Percentiles rank a stretch among this genome's conserved stretches.
phyloP scores from a whole-genome alignment of 2,113 vertebrate species.

The Lampris megalopsis region DNA sequence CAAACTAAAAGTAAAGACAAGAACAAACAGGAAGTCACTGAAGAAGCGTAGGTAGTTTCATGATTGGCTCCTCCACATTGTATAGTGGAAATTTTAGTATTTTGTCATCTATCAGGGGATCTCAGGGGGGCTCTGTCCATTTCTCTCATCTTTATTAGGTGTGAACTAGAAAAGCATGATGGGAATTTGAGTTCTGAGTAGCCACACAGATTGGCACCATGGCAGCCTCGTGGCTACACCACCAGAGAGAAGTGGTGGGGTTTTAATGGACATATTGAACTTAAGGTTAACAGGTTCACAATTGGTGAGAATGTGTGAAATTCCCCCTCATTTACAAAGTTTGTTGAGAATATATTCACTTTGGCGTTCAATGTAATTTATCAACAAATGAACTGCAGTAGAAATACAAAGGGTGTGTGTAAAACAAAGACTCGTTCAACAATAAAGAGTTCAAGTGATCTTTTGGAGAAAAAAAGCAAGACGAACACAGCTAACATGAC shows the following conservation, averaged over 20 bases:
- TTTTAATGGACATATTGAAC: conserved; percentile 8
- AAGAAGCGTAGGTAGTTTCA: too few relatives aligned
- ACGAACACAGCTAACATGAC: not conserved
- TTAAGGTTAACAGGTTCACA: conserved; percentile 27
- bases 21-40: too few relatives aligned
- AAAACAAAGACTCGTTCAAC: conserved; percentile 34
- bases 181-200: not conserved
- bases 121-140: too few relatives aligned
- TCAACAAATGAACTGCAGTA: conserved; percentile 53
- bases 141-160: not conserved
- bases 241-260: not conserved
- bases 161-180: not conserved
- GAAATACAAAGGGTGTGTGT: conserved; percentile 34
- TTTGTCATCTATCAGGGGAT: too few relatives aligned
- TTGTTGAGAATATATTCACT: conserved; percentile 53
- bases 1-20: too few relatives aligned
- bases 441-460: conserved; percentile 28
- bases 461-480: conserved; percentile 15
- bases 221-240: too few relatives aligned
- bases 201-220: too few relatives aligned
- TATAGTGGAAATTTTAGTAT: too few relatives aligned
- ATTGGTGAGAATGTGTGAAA: conserved; percentile 9
- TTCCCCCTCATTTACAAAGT: conserved; percentile 44
- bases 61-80: too few relatives aligned
- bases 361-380: conserved; percentile 66